phyloP scores from a whole-genome alignment of 1,140 invertebrate species.

The Tetramorium simillimum region DNA sequence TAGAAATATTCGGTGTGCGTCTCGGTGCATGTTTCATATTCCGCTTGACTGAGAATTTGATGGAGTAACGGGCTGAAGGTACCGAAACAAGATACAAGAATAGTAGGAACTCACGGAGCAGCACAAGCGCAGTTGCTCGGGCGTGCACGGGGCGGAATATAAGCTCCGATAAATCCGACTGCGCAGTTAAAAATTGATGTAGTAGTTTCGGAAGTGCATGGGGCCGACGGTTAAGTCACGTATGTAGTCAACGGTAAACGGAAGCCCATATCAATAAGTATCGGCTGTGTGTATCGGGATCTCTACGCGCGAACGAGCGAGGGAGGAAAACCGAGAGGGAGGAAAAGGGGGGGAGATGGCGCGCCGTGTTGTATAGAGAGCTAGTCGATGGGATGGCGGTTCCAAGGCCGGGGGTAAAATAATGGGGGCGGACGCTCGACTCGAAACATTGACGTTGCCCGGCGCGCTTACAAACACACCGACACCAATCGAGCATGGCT shows the following conservation, averaged over 20 bases:
- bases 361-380: slow-evolving; percentile 50
- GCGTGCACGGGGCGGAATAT: slow-evolving; percentile 71
- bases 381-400: slow-evolving; percentile 65
- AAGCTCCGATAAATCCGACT: slow-evolving; percentile 79
- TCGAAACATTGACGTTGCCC: slow-evolving; percentile 80
- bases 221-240: slow-evolving; percentile 77
- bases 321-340: slow-evolving; percentile 21
- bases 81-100: slow-evolving; percentile 31
- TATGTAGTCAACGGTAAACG: slow-evolving; percentile 81
- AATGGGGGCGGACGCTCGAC: slow-evolving; percentile 79
- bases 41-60: slow-evolving; percentile 2
- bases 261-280: slow-evolving; percentile 84
- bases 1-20: background rate
- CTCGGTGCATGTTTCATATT: slow-evolving; percentile 21
- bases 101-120: slow-evolving; percentile 7
- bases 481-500: slow-evolving; percentile 77
- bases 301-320: slow-evolving; percentile 37
- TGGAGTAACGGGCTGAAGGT: background rate
- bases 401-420: slow-evolving; percentile 78
- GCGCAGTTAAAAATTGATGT: slow-evolving; percentile 83
- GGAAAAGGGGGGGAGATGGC: slow-evolving; percentile 21
- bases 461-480: slow-evolving; percentile 76
- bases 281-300: slow-evolving; percentile 76
- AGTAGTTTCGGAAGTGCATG: slow-evolving; percentile 79
- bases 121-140: slow-evolving; percentile 40